Conservation (phyloP, 2,888 invertebrate genomes). For the Lepas anatifera region DNA sequence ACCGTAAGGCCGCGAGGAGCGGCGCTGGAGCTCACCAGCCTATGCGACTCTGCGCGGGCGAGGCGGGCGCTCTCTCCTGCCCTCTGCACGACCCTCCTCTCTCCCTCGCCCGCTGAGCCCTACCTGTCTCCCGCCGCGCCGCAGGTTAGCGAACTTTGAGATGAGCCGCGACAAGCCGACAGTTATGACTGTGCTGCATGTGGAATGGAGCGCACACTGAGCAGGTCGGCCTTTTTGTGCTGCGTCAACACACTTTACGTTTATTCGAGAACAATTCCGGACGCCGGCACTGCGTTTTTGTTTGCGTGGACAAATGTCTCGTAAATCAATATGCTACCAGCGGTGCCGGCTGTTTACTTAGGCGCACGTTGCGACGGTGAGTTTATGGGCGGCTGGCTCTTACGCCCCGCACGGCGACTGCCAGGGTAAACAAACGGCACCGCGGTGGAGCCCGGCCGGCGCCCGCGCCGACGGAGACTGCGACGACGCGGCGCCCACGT, state of each 20-base stretch:
- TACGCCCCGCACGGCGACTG: background rate
- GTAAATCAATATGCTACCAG: conserved; percentile 6
- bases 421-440: background rate
- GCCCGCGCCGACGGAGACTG: no score
- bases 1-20: background rate
- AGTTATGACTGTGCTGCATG: background rate
- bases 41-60: no score
- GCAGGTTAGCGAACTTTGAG: background rate
- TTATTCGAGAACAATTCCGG: background rate
- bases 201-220: background rate
- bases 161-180: background rate
- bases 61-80: background rate
- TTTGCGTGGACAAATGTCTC: conserved; percentile 3
- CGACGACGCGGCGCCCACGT: background rate
- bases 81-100: background rate
- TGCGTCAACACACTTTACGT: background rate
- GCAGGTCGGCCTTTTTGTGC: background rate
- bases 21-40: no score
- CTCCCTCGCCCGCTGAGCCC: no score
- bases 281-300: background rate
- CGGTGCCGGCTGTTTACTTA: background rate
- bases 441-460: background rate
- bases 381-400: background rate
- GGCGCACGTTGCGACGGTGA: background rate
- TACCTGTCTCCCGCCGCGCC: no score